Conservation (phyloP, 2,888 invertebrate genomes). For the Amphipoea lucens region DNA sequence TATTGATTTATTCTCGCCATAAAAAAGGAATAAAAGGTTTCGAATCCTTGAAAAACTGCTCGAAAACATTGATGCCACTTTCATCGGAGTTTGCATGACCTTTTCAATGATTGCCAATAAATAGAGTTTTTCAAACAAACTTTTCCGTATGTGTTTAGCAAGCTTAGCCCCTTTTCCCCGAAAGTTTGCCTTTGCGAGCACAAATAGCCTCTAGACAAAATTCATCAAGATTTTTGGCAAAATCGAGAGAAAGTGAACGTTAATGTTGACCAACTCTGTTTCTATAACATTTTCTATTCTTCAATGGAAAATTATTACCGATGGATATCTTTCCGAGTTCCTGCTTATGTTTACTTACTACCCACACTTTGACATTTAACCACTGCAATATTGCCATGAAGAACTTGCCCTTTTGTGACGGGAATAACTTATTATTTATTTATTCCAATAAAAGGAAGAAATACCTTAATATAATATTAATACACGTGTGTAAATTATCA, state of each 20-base stretch:
- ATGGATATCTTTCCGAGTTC: constrained; percentile 3
- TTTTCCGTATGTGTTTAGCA: constrained; percentile 49
- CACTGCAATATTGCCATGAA: not conserved
- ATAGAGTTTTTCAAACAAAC: constrained; percentile 48
- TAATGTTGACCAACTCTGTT: constrained; percentile 28
- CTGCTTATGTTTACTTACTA: constrained; percentile 18
- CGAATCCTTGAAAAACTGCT: constrained; percentile 17
- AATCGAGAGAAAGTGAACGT: constrained; percentile 20
- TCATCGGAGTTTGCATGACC: constrained; percentile 34
- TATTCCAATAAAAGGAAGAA: not conserved
- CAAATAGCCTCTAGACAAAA: constrained; percentile 45
- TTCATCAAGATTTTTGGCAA: constrained; percentile 46
- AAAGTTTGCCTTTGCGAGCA: constrained; percentile 36
- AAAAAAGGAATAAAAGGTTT: no score
- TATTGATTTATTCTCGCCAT: not conserved
- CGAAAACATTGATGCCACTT: constrained; percentile 30
- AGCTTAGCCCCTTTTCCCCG: constrained; percentile 40
- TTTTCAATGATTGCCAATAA: constrained; percentile 44
- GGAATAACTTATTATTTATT: not conserved
- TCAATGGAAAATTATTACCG: constrained; percentile 28
- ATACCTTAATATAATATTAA: no score
- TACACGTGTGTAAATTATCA: not conserved
- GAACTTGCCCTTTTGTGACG: not conserved
- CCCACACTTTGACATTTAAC: not conserved
- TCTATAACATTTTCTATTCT: constrained; percentile 26